Percentiles rank a stretch among this genome's conserved stretches.
Evolutionary conservation across 1,140 invertebrate species (phyloP).

Genomic region (Harpegnathos saltator): DNA sequence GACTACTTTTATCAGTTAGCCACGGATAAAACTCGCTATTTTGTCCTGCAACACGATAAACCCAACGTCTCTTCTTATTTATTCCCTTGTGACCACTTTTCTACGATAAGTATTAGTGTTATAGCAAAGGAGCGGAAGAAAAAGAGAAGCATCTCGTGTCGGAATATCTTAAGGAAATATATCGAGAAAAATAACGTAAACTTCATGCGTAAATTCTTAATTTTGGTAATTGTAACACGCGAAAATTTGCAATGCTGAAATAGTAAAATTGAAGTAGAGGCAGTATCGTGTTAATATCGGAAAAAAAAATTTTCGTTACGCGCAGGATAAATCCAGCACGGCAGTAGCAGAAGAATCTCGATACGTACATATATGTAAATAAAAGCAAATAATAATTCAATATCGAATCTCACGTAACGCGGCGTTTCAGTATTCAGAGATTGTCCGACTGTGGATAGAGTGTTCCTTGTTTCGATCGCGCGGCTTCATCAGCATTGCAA

Average conservation of each 20-base stretch:
- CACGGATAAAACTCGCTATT: constrained; percentile 72
- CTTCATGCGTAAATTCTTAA: neutral
- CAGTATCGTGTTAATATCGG: neutral
- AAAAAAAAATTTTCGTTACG: neutral
- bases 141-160: neutral
- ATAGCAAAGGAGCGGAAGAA: too few species aligned
- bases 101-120: neutral
- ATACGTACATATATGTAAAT: neutral
- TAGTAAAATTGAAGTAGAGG: neutral
- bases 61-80: constrained; percentile 72
- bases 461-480: neutral
- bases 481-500: constrained; percentile 27
- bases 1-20: constrained; percentile 73
- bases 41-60: constrained; percentile 72
- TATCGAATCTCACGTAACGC: neutral
- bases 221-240: neutral
- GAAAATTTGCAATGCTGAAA: too few species aligned
- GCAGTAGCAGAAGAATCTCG: neutral
- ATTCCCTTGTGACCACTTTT: neutral
- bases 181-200: neutral
- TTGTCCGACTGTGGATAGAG: neutral
- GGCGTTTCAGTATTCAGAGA: constrained; percentile 38
- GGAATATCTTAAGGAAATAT: constrained; percentile 11
- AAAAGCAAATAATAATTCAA: constrained; percentile 40
- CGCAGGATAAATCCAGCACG: neutral